These are phyloP conservation scores for Myotis yumanensis DNA, from an alignment of 2,113 vertebrate species.

Conservation along the genomic window DNA sequence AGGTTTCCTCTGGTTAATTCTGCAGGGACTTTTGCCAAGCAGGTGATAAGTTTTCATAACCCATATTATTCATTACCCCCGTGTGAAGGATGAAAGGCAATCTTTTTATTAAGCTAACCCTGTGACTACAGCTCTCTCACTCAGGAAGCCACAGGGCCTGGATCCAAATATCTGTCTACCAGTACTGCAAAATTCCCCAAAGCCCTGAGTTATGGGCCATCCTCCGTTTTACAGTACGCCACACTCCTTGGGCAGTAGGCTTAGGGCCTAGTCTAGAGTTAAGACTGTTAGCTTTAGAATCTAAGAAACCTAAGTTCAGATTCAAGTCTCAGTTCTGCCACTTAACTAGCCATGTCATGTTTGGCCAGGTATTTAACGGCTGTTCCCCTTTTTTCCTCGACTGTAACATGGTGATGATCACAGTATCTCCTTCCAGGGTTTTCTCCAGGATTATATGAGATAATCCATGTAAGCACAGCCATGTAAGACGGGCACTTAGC, in stretches of 20 bases:
- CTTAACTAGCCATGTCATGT: not conserved
- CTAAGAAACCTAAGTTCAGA: not conserved
- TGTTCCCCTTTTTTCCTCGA: not conserved
- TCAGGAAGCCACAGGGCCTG: not conserved
- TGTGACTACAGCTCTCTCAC: not conserved
- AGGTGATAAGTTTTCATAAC: constrained; percentile 30
- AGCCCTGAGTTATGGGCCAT: not conserved
- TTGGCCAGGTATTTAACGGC: not conserved
- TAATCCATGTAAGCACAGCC: not conserved
- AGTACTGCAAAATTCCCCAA: not conserved
- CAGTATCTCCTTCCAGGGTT: not conserved
- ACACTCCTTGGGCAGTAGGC: not conserved
- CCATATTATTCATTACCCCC: constrained; percentile 1
- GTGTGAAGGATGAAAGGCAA: constrained; percentile 36
- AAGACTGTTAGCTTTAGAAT: constrained; percentile 41
- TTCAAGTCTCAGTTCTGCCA: not conserved
- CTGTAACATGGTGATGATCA: not conserved
- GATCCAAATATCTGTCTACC: not conserved
- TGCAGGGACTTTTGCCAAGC: constrained; percentile 1
- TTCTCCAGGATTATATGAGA: not conserved
- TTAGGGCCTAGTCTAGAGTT: not conserved
- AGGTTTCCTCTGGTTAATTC: not conserved
- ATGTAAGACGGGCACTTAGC: not conserved
- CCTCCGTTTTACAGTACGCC: not conserved
- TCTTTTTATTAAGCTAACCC: constrained; percentile 39